phyloP scores from a whole-genome alignment of 2,888 invertebrate genomes.

The Melipona bicolor region DNA sequence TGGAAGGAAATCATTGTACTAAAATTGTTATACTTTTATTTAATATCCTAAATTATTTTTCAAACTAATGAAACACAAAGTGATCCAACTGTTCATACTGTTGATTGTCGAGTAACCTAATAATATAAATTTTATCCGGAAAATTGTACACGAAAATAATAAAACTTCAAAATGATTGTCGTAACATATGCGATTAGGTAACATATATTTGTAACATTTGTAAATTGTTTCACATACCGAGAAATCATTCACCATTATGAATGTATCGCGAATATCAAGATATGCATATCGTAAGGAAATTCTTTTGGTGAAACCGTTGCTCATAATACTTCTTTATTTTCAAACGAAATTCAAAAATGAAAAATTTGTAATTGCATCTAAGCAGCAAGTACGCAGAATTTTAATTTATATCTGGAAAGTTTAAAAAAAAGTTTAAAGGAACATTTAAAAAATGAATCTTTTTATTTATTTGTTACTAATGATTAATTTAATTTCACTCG shows the following conservation, averaged over 20 bases:
- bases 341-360: not conserved
- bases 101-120: not conserved
- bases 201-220: not conserved
- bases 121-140: not conserved
- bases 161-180: not conserved
- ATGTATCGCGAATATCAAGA: constrained; percentile 21
- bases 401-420: not conserved
- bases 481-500: too few species aligned
- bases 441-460: not conserved
- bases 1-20: not conserved
- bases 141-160: not conserved
- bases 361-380: not conserved
- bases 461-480: too few species aligned
- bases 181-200: not conserved
- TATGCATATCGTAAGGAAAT: constrained; percentile 3
- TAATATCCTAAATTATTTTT: not conserved
- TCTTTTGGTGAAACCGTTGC: constrained; percentile 22
- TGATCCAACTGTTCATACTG: too few species aligned
- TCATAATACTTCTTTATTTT: constrained; percentile 25
- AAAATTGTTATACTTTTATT: not conserved
- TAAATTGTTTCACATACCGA: not conserved
- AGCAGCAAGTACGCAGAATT: not conserved
- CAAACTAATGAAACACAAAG: not conserved
- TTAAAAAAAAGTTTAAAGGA: not conserved
- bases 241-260: not conserved